Conservation (phyloP, 64 coral and sea anemone species). For the Cladopsammia gracilis region DNA sequence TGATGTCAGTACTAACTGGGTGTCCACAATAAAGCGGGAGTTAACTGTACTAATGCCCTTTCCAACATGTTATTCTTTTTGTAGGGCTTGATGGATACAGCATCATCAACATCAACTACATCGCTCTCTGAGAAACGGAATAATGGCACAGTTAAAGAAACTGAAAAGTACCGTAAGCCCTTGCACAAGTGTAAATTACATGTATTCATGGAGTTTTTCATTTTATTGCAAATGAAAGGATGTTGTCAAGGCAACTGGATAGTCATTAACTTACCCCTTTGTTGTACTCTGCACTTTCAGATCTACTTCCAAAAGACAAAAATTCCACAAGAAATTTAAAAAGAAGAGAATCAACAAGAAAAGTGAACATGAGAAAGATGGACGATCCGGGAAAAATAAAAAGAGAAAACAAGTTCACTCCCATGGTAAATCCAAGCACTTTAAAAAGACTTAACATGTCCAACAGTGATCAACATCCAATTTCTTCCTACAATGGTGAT, state of each 20-base stretch:
- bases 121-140: background rate
- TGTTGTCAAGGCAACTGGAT: too few species aligned
- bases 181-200: background rate
- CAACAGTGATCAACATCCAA: background rate
- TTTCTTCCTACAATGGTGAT: background rate
- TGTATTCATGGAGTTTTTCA: background rate
- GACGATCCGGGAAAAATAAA: slow-evolving; percentile 22
- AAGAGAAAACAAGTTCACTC: slow-evolving; percentile 39
- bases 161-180: slow-evolving; percentile 47
- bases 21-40: too few species aligned
- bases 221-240: background rate
- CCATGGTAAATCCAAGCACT: slow-evolving; percentile 28
- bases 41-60: too few species aligned
- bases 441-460: background rate
- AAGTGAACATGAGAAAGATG: background rate
- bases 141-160: background rate
- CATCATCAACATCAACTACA: background rate
- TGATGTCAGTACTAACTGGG: too few species aligned
- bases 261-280: too few species aligned
- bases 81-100: slow-evolving; percentile 32
- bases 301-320: slow-evolving; percentile 6
- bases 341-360: slow-evolving; percentile 9
- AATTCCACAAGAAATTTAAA: slow-evolving; percentile 28
- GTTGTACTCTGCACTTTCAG: background rate
- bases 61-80: too few species aligned